These are phyloP conservation scores for Heliconius ethilla DNA, from an alignment of 2,888 invertebrate genomes.

Conservation along the genomic window DNA sequence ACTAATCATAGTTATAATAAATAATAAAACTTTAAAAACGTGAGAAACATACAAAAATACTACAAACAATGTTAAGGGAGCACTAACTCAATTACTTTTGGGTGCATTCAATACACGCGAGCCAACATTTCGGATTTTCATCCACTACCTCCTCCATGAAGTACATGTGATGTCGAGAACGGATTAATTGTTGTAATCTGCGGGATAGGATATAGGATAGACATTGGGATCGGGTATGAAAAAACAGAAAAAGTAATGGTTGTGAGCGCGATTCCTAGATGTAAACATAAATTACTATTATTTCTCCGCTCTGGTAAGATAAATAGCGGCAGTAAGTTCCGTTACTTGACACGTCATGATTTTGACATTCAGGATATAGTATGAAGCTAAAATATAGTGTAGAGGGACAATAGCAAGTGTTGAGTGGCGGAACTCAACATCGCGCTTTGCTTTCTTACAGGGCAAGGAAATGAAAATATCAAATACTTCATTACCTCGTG, in stretches of 20 bases:
- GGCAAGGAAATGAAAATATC: no score
- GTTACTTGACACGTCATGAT: neutral
- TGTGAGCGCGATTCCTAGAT: no score
- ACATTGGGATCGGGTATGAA: neutral
- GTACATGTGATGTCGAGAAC: constrained; percentile 22
- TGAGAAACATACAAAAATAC: neutral
- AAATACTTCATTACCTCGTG: no score
- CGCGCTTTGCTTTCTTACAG: no score
- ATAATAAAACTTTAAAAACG: neutral
- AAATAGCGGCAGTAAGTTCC: neutral
- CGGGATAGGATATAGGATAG: constrained; percentile 19
- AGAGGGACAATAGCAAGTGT: no score
- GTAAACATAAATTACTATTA: no score
- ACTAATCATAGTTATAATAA: no score
- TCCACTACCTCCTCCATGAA: constrained; percentile 11
- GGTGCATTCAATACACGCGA: constrained; percentile 52
- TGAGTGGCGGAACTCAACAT: no score
- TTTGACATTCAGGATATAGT: no score
- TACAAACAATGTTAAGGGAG: neutral
- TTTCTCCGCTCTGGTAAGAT: no score
- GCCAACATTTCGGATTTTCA: constrained; percentile 46
- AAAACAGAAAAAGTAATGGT: neutral
- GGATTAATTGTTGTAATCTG: constrained; percentile 41
- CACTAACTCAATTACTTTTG: constrained; percentile 66
- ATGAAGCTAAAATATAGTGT: no score